These are phyloP conservation scores for Ditula angustiorana DNA, from an alignment of 2,888 invertebrate species.

Conservation along the genomic window DNA sequence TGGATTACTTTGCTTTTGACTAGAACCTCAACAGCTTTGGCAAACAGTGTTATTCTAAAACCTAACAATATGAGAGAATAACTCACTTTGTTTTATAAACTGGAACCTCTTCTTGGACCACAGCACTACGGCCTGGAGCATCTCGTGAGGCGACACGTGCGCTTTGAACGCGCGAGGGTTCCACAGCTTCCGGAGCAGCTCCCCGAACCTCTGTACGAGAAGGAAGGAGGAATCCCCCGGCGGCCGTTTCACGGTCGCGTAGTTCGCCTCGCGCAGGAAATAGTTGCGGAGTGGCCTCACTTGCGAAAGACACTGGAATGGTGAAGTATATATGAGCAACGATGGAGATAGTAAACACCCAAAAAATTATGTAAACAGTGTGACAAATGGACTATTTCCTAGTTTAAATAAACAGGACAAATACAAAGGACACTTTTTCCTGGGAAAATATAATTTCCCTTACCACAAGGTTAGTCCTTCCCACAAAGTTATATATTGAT, in stretches of 20 bases:
- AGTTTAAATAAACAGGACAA: too few species aligned
- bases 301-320: slow-evolving; percentile 94
- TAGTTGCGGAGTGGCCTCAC: slow-evolving; percentile 97
- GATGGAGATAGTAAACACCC: too few species aligned
- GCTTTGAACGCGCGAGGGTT: slow-evolving; percentile 99
- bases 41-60: too few species aligned
- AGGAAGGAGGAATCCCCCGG: slow-evolving; percentile 98
- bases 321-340: background rate
- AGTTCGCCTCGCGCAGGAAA: slow-evolving; percentile 97
- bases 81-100: slow-evolving; percentile 97
- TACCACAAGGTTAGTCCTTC: too few species aligned
- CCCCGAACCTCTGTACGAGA: slow-evolving; percentile 96
- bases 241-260: slow-evolving; percentile 94
- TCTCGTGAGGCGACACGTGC: slow-evolving; percentile 99
- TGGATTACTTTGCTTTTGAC: too few species aligned
- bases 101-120: slow-evolving; percentile 99
- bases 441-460: too few species aligned
- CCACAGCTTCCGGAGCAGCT: slow-evolving; percentile 98
- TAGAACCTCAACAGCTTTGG: too few species aligned
- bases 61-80: too few species aligned
- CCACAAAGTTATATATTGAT: too few species aligned
- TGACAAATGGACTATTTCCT: too few species aligned
- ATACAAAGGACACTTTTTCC: too few species aligned
- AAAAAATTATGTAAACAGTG: too few species aligned
- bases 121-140: slow-evolving; percentile 98